phyloP scores from a whole-genome alignment of 1,140 invertebrate species.

The Caenorhabditis brenneri region DNA sequence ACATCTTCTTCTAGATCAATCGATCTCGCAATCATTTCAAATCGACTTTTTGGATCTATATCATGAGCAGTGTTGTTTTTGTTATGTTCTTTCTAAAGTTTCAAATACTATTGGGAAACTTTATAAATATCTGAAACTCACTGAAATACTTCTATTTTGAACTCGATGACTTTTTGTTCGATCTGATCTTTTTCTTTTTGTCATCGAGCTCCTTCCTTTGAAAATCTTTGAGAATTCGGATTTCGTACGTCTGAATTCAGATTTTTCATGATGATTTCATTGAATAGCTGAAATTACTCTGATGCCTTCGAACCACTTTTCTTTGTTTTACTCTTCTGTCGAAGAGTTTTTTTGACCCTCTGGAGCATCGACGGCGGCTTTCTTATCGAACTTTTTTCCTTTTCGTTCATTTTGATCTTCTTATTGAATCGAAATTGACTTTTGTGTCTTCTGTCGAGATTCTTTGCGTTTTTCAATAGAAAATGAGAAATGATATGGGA shows the following conservation, averaged over 20 bases:
- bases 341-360: neutral
- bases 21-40: neutral
- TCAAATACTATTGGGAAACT: neutral
- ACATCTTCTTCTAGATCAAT: neutral
- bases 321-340: neutral
- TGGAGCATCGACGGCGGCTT: neutral
- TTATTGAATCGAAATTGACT: constrained; percentile 15
- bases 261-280: neutral
- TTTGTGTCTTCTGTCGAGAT: neutral
- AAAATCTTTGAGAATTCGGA: neutral
- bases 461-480: neutral
- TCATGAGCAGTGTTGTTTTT: neutral
- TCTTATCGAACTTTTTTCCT: neutral
- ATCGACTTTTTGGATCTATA: neutral
- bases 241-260: neutral
- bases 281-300: neutral
- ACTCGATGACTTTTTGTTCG: neutral
- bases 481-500: neutral
- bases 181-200: neutral
- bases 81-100: neutral
- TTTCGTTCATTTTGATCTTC: neutral
- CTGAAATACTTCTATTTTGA: neutral
- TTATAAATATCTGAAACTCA: neutral
- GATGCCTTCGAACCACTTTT: neutral
- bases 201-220: too few species aligned